Base-by-base conservation (phyloP, 2,888 invertebrate genomes). In the Oxytorus armatus region DNA sequence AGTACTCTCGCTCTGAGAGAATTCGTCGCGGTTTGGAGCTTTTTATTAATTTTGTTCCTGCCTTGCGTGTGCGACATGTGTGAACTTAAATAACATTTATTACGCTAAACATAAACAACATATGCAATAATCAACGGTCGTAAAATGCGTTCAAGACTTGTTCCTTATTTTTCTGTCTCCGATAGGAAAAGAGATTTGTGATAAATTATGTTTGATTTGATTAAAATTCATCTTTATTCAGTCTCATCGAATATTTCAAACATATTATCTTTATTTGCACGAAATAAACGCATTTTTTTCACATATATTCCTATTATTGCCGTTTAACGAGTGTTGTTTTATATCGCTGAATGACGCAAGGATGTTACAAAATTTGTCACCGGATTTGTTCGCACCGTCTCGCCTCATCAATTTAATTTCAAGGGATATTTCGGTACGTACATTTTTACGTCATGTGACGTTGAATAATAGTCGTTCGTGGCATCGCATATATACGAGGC, bases 381-480 rank as follows among this genome's bases (percentile, higher is more conserved):
- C n/a, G n/a, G n/a, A n/a, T n/a, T n/a, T n/a, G n/a, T n/a, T n/a
- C n/a, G n/a, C n/a, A n/a, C n/a, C n/a, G n/a, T n/a, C n/a, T n/a
- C n/a, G n/a, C n/a, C n/a, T 72, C 59, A 72, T 49, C 51, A 59
- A 72, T 73, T 73, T 53, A 63, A 42, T 49, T 63, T 53, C 36
- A 39, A 61, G 72, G 39, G 51, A 73, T 73, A 63, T 73, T 63
- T 51, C 63, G 25, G 51, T 23, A 63, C 29, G 72, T 73, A 1
- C 10, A 73, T 63, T 73, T 73, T 73, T 53, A 63, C 63, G 18
- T 63, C 42, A 29, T 39, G 29, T 7, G 39, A 29, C 16, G 66
- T 51, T 33, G 51, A 49, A 39, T 53, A 53, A 53, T 61, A 59
- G 69, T 66, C 39, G 72, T 77, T 65, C 42, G 61, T 18, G 72